Percentiles rank a stretch among this genome's conserved stretches.
These are phyloP conservation scores for Lutraria lutraria DNA, from an alignment of 2,888 invertebrate species.

Conservation along the genomic window DNA sequence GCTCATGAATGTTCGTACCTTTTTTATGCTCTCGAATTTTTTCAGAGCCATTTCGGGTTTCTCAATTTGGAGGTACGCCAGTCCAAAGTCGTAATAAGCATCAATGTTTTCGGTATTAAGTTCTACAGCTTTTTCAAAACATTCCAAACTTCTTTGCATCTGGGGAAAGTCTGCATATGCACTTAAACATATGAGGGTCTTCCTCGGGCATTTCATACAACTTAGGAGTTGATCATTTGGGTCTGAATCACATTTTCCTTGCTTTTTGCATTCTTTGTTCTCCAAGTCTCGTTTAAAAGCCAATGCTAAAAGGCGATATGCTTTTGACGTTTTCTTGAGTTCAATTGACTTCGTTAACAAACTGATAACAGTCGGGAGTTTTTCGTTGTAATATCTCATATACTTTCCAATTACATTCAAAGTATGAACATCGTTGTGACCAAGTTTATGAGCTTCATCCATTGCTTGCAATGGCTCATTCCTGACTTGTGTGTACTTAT, in stretches of 20 bases:
- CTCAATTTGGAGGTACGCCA: background rate
- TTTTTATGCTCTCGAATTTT: background rate
- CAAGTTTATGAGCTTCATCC: background rate
- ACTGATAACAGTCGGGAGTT: background rate
- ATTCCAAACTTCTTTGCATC: background rate
- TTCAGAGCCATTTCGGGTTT: background rate
- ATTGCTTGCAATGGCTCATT: background rate
- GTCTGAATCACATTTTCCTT: background rate
- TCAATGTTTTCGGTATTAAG: background rate
- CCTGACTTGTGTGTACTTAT: background rate
- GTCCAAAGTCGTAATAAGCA: slow-evolving; percentile 9
- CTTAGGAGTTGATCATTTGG: background rate
- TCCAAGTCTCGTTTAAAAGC: background rate
- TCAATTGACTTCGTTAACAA: background rate
- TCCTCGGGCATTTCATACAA: background rate
- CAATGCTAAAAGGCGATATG: background rate
- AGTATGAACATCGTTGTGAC: background rate
- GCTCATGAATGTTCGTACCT: background rate
- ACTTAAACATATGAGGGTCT: background rate
- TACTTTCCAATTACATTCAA: background rate
- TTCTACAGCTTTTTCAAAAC: background rate
- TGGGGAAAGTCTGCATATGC: background rate
- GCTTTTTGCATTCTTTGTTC: background rate
- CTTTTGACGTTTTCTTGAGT: background rate
- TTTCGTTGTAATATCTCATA: slow-evolving; percentile 5